Evolutionary conservation across 1,140 invertebrate genomes (phyloP).

Genomic region (Charaxes varanes): DNA sequence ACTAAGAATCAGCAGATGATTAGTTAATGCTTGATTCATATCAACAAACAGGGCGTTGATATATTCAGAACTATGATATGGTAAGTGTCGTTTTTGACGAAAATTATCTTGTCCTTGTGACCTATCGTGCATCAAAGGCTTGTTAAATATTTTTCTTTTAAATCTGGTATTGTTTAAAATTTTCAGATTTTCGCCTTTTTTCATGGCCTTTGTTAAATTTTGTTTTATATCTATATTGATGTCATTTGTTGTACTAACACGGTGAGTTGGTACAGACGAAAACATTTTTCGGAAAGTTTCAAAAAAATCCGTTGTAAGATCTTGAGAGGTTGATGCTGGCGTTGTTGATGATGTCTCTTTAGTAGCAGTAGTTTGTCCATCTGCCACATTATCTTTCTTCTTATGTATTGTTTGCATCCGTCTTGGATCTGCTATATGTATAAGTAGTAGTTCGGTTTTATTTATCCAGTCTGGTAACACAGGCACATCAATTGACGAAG

Average conservation of each 20-base stretch:
- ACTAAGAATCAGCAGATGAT: constrained; percentile 14
- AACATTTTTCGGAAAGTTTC: neutral
- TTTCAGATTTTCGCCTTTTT: too few relatives aligned
- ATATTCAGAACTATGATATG: neutral
- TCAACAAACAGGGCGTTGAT: neutral
- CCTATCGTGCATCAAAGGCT: neutral
- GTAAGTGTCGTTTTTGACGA: neutral
- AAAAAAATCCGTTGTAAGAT: constrained; percentile 5
- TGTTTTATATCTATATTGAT: too few relatives aligned
- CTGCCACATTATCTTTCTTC: too few relatives aligned
- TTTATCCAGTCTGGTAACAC: neutral
- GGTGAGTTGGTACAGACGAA: too few relatives aligned
- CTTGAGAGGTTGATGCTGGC: neutral
- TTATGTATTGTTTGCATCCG: neutral
- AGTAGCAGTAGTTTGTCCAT: neutral
- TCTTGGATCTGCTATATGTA: neutral
- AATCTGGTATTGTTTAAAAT: neutral
- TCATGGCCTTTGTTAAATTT: too few relatives aligned
- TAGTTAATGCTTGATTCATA: neutral
- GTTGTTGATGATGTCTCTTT: neutral
- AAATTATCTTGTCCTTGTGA: neutral
- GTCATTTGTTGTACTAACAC: too few relatives aligned
- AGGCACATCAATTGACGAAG: neutral
- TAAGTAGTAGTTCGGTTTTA: constrained; percentile 2
- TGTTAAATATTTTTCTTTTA: neutral